phyloP scores from a whole-genome alignment of 2,113 vertebrate species.

The Cyprinodon variegatus region DNA sequence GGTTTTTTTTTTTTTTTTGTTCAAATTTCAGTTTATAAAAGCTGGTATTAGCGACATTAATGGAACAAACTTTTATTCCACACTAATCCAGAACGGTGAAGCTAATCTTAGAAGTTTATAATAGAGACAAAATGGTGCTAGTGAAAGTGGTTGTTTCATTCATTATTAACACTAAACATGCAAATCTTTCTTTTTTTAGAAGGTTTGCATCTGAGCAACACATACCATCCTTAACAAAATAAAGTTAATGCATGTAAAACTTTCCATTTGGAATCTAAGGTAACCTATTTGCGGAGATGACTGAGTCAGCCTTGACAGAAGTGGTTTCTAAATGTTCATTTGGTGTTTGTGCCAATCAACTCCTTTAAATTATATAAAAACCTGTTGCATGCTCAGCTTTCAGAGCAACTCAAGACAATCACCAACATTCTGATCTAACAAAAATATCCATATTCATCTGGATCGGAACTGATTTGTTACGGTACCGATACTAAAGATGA shows the following conservation, averaged over 20 bases:
- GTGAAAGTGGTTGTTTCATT: background rate
- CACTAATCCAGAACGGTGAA: background rate
- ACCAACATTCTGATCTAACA: too few species aligned
- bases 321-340: background rate
- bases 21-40: too few species aligned
- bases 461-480: too few species aligned
- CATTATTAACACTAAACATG: background rate
- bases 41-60: too few species aligned
- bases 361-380: too few species aligned
- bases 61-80: too few species aligned
- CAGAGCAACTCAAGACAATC: too few species aligned
- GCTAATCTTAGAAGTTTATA: background rate
- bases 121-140: background rate
- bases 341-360: too few species aligned
- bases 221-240: background rate
- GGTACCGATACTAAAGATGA: too few species aligned
- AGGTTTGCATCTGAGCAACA: background rate
- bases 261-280: background rate
- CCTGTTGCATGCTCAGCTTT: too few species aligned
- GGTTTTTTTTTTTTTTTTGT: too few species aligned
- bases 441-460: too few species aligned
- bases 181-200: background rate
- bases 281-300: background rate
- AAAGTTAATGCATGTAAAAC: background rate
- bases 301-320: background rate